Percentiles rank a stretch among this genome's conserved stretches.
These are phyloP conservation scores for Portevinia maculata DNA, from an alignment of 2,888 invertebrate genomes.

Conservation along the genomic window DNA sequence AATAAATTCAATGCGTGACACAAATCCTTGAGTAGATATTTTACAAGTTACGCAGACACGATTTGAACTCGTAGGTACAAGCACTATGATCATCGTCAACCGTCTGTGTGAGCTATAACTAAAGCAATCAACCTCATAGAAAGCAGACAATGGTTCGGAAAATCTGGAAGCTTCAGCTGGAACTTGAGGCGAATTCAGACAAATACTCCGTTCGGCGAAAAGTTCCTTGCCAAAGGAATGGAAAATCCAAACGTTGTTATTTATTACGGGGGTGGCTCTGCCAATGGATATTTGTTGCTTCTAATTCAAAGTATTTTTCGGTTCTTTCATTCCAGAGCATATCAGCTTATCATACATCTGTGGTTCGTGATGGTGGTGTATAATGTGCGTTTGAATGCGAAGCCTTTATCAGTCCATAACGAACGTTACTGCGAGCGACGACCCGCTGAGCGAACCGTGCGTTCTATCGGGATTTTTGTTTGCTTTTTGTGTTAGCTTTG, in stretches of 20 bases:
- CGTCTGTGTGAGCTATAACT: slow-evolving; percentile 17
- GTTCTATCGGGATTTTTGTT: slow-evolving; percentile 66
- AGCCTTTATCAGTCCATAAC: slow-evolving; percentile 78
- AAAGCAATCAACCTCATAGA: slow-evolving; percentile 23
- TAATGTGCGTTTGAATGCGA: slow-evolving; percentile 74
- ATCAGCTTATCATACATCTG: slow-evolving; percentile 68
- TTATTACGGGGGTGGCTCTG: slow-evolving; percentile 38
- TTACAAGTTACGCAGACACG: background rate
- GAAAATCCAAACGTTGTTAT: slow-evolving; percentile 38
- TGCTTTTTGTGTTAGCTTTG: slow-evolving; percentile 58
- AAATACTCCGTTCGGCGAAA: slow-evolving; percentile 30
- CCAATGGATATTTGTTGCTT: slow-evolving; percentile 67
- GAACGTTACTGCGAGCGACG: slow-evolving; percentile 75
- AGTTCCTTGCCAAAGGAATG: slow-evolving; percentile 42
- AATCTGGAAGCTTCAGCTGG: slow-evolving; percentile 52
- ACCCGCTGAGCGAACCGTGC: slow-evolving; percentile 64
- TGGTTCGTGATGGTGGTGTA: slow-evolving; percentile 46
- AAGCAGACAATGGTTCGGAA: background rate
- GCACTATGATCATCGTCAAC: too few species aligned
- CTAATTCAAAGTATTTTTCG: slow-evolving; percentile 53
- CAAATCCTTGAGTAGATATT: slow-evolving; percentile 5
- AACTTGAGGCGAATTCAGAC: slow-evolving; percentile 59
- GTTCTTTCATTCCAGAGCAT: slow-evolving; percentile 57
- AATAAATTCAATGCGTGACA: slow-evolving; percentile 32
- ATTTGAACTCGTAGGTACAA: background rate